Conservation (phyloP, 2,797 vertebrate genomes). For the Discoglossus pictus region DNA sequence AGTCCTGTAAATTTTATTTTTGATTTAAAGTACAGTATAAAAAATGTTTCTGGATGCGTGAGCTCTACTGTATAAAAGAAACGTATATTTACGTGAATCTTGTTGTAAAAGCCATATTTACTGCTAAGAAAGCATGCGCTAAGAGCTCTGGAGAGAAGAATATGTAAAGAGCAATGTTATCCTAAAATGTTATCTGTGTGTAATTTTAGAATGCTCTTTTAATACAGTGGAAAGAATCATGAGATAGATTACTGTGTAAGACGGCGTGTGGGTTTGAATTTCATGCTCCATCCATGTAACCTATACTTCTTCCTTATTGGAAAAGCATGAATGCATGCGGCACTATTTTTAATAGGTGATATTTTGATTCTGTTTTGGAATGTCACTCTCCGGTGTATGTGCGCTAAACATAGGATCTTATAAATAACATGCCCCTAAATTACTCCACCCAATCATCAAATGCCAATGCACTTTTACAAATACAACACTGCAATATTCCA, state of each 20-base stretch:
- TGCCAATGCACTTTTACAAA: too few relatives aligned
- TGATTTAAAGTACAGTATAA: too few relatives aligned
- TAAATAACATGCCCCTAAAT: constrained; percentile 36
- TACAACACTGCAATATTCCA: too few relatives aligned
- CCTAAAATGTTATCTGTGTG: constrained; percentile 32
- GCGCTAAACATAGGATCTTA: constrained; percentile 45
- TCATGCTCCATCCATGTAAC: constrained; percentile 45
- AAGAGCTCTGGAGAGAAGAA: constrained; percentile 19
- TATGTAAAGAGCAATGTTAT: constrained; percentile 22
- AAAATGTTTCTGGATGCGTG: too few relatives aligned
- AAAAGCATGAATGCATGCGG: constrained; percentile 37
- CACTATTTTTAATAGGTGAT: constrained; percentile 46
- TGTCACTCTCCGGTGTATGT: constrained; percentile 40
- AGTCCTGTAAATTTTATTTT: too few relatives aligned
- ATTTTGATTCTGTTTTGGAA: constrained; percentile 47
- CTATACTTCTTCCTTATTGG: constrained; percentile 50
- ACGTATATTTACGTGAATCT: too few relatives aligned
- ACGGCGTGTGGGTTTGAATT: constrained; percentile 27
- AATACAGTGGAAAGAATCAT: constrained; percentile 45
- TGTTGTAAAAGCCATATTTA: too few relatives aligned
- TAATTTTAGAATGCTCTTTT: constrained; percentile 50
- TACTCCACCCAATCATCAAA: constrained; percentile 2
- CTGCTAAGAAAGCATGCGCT: not conserved
- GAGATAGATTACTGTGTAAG: constrained; percentile 41
- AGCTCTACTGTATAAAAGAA: too few relatives aligned